Conservation (phyloP, 2,113 vertebrate genomes). For the Microcebus tavaratra region DNA sequence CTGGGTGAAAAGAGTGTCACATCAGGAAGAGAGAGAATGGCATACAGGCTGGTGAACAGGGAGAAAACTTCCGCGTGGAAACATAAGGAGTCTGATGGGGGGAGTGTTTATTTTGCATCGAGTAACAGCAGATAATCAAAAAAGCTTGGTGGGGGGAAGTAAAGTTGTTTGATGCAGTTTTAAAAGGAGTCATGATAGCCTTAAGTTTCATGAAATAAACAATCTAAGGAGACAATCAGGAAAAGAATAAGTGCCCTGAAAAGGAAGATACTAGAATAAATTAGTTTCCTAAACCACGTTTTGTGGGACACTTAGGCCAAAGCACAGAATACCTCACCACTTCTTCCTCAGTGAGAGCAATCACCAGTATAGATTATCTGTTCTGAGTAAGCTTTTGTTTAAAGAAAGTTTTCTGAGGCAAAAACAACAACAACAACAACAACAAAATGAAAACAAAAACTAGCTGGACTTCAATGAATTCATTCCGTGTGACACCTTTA, state of each 20-base stretch:
- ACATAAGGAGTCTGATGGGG: not conserved
- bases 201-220: conserved; percentile 3
- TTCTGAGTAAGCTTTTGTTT: not conserved
- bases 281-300: not conserved
- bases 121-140: not conserved
- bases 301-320: not conserved
- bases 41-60: not conserved
- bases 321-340: not conserved
- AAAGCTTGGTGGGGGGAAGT: not conserved
- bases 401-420: not conserved
- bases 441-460: not conserved
- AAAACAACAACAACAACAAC: not conserved
- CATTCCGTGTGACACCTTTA: not conserved
- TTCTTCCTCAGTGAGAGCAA: not conserved
- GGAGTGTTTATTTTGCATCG: not conserved
- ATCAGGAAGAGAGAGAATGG: not conserved
- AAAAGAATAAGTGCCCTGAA: not conserved
- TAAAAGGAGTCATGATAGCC: not conserved
- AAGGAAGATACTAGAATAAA: not conserved
- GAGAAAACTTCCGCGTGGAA: not conserved
- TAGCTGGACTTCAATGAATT: not conserved
- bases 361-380: not conserved
- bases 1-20: not conserved
- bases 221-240: not conserved
- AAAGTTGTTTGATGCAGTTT: not conserved